Evolutionary conservation across 2,888 invertebrate species (phyloP).

Genomic region (Adelphocoris suturalis): DNA sequence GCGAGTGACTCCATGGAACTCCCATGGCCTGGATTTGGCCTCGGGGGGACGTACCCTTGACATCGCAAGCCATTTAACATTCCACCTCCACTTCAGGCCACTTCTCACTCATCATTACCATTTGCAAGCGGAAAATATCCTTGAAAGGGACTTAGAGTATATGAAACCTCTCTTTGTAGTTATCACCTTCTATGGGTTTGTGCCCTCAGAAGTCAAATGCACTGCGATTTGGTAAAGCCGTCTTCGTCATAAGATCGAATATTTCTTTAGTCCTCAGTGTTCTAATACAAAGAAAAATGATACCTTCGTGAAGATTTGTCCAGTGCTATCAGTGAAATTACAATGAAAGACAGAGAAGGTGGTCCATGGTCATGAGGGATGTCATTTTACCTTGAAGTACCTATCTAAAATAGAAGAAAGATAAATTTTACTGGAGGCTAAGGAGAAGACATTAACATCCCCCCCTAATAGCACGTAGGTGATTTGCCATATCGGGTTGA

Average conservation of each 20-base stretch:
- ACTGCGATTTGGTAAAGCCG: background rate
- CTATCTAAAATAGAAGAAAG: no score
- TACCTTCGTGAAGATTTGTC: no score
- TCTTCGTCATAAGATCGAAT: background rate
- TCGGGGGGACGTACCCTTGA: conserved; percentile 9
- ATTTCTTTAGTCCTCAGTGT: background rate
- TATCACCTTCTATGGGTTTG: background rate
- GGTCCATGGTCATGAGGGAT: no score
- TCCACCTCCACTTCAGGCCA: background rate
- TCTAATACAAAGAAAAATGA: background rate
- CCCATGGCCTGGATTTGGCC: conserved; percentile 15
- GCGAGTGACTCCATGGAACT: conserved; percentile 7
- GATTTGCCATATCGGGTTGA: no score
- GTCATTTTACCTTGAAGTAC: no score
- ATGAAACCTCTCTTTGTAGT: background rate
- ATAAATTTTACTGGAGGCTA: no score
- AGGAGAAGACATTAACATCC: no score
- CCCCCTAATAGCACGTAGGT: no score
- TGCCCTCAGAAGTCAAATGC: background rate
- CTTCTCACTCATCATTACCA: conserved; percentile 2
- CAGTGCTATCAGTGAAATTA: no score
- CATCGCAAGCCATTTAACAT: conserved; percentile 5
- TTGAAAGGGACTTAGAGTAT: background rate
- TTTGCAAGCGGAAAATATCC: background rate
- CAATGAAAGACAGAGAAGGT: no score